Evolutionary conservation across 2,113 vertebrate genomes (phyloP).

Genomic region (Nansenia antarctica): DNA sequence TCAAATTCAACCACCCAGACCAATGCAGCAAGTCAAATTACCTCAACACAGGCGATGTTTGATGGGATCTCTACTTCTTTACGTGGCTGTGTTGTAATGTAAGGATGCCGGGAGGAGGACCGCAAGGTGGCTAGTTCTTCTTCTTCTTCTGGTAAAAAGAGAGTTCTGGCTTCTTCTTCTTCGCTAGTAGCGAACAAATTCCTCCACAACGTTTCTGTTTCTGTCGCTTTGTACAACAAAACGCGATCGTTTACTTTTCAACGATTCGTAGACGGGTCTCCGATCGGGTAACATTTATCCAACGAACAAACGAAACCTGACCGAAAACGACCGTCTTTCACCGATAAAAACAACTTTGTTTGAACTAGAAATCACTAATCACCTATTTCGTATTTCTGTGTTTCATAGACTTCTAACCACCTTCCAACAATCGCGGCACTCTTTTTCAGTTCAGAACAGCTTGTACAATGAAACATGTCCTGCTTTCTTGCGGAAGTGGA

Average conservation of each 20-base stretch:
- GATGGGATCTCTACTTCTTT: too few species aligned
- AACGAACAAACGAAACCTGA: background rate
- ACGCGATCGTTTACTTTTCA: background rate
- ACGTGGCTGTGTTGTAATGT: too few species aligned
- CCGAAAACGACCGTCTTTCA: too few species aligned
- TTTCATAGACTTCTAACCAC: constrained; percentile 2
- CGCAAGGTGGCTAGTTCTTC: constrained; percentile 37
- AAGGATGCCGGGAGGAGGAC: background rate
- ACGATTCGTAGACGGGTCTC: background rate
- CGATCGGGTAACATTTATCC: background rate
- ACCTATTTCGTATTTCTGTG: too few species aligned
- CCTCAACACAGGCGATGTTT: background rate
- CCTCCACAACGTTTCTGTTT: too few species aligned
- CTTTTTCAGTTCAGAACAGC: constrained; percentile 48
- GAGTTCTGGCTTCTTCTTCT: too few species aligned
- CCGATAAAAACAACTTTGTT: constrained; percentile 8
- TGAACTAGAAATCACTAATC: constrained; percentile 14
- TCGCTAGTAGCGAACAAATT: constrained; percentile 38
- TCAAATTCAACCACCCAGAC: background rate
- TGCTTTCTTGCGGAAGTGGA: constrained; percentile 72
- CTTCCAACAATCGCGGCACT: constrained; percentile 44
- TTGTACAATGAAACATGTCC: constrained; percentile 72
- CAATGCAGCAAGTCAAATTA: background rate
- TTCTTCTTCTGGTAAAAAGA: too few species aligned
- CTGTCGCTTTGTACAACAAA: constrained; percentile 23